Conservation (phyloP, 23 tunicate species). For the Trididemnum nubilum region DNA sequence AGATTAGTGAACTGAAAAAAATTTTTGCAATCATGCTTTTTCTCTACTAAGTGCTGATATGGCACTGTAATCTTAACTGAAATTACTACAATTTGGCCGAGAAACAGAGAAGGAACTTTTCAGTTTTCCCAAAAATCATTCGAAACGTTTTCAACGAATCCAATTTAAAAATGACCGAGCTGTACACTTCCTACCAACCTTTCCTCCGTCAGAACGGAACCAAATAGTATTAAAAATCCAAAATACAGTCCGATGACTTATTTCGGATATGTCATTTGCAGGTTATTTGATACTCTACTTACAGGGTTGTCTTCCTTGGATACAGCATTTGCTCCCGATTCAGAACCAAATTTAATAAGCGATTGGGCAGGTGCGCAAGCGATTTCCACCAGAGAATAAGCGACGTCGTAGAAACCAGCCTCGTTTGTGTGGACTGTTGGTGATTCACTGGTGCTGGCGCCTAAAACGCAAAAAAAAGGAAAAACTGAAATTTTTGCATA, state of each 20-base stretch:
- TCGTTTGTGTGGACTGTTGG: background rate
- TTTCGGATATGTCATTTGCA: too few relatives aligned
- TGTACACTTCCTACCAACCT: background rate
- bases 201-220: too few relatives aligned
- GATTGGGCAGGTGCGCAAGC: slow-evolving; percentile 46
- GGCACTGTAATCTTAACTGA: background rate
- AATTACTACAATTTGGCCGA: too few relatives aligned
- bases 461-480: background rate
- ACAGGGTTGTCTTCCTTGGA: background rate
- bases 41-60: background rate
- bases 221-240: too few relatives aligned
- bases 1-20: slow-evolving; percentile 32
- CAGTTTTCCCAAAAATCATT: too few relatives aligned
- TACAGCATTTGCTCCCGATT: background rate
- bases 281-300: too few relatives aligned
- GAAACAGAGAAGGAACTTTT: too few relatives aligned
- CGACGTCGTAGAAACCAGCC: slow-evolving; percentile 62
- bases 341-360: background rate
- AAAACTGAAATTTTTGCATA: background rate
- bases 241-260: too few relatives aligned
- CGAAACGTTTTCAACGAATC: too few relatives aligned
- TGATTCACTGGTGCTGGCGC: background rate
- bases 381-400: slow-evolving; percentile 51
- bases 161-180: background rate
- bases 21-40: too few relatives aligned